Base-by-base conservation (phyloP, 2,888 invertebrate species). In the Chalcosyrphus nemorum region DNA sequence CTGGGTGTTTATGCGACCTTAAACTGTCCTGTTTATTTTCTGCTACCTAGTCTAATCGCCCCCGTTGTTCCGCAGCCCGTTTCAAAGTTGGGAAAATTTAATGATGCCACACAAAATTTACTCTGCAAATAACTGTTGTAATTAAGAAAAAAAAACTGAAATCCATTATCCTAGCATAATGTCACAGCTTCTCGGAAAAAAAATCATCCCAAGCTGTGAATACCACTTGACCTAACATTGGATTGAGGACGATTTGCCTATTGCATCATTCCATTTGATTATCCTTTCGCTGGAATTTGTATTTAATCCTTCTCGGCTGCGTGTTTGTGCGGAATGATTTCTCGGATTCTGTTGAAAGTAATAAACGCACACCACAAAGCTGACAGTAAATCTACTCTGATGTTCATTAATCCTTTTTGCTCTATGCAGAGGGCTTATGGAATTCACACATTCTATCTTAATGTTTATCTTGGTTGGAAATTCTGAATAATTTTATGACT, bases 101-200 rank as follows among this genome's bases (percentile, higher is more conserved):
- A 74, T 74, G 65, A 74, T 27, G 27, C 61, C 65, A 56, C 35
- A 63, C 35, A 74, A 54, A 65, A 65, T 65, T 65, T 56, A 38
- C 45, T 65, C 43, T 45, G 27, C 45, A 74, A 56, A 56, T 17
- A 65, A 65, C 17, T 66, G 41, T 9, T 43, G 24, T 17, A 61
- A 50, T 61, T 50, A 52, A 52, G 15, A 29, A 50, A 5, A 32
- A 15, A 29, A 19, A 7, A 24, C 38, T n/a, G 6, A 24, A 9
- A 52, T 9, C 43, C 43, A 54, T 63, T 63, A 65, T 47, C 19
- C 29, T 35, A 2, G 17, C 2, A 50, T 17, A 17, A n/a, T 72
- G 52, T 19, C 52, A 43, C 57, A 13, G 2, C 15, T 52, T 24
- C 32, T 59, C 21, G 13, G 57, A 2, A 29, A 11, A 19, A n/a